These are phyloP conservation scores for Anisognathus igniventris DNA, from an alignment of 2,797 vertebrate species.

Conservation along the genomic window DNA sequence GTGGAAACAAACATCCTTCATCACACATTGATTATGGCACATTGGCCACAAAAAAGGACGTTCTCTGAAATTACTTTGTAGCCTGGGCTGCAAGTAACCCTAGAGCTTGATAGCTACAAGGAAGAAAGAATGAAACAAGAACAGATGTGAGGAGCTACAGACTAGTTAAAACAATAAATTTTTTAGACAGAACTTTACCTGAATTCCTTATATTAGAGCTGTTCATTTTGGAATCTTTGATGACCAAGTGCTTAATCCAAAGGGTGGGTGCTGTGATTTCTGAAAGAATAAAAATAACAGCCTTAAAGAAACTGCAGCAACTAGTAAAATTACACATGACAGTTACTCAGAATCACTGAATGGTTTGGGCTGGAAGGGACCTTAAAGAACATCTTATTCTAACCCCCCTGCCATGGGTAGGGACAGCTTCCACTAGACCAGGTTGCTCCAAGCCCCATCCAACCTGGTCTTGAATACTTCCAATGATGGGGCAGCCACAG, in stretches of 20 bases:
- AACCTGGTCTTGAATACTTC: not conserved
- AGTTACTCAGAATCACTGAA: not conserved
- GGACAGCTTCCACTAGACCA: not conserved
- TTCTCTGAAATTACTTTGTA: not conserved
- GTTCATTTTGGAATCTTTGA: conserved; percentile 91
- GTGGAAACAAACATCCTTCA: not conserved
- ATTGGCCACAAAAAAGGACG: not conserved
- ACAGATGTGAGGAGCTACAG: not conserved
- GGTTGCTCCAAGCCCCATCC: not conserved
- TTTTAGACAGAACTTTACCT: conserved; percentile 73
- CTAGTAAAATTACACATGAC: not conserved
- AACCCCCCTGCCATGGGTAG: not conserved
- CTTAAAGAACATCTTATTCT: not conserved
- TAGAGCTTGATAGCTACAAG: not conserved
- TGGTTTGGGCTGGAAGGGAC: not conserved
- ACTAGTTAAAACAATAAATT: not conserved
- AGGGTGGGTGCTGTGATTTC: conserved; percentile 96
- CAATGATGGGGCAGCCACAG: not conserved
- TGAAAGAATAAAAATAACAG: conserved; percentile 62
- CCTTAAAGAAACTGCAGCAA: not conserved
- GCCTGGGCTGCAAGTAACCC: not conserved
- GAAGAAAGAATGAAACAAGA: not conserved
- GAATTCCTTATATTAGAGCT: conserved; percentile 84
- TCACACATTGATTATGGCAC: not conserved
- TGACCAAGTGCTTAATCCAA: conserved; percentile 93